Conservation (phyloP, 2,113 vertebrate genomes). For the Rhinolophus ferrumequinum region DNA sequence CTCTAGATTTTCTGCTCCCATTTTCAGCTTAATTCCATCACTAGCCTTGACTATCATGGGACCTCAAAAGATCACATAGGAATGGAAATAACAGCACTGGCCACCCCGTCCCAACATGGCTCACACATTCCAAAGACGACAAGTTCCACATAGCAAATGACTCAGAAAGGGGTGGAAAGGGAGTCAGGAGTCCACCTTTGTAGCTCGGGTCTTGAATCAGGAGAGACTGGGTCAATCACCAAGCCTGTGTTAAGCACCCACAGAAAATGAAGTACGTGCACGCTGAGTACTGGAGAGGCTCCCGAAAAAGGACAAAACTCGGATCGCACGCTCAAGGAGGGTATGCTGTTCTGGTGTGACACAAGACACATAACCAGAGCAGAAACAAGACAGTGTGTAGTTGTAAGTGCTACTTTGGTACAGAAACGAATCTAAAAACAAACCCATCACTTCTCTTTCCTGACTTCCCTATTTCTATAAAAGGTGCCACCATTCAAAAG, state of each 20-base stretch:
- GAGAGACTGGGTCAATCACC: not conserved
- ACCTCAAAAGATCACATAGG: not conserved
- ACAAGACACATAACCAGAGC: not conserved
- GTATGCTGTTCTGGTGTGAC: not conserved
- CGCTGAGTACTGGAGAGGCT: not conserved
- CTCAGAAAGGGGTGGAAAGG: not conserved
- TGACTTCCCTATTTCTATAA: constrained; percentile 44
- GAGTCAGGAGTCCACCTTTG: not conserved
- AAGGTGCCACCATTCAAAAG: not conserved
- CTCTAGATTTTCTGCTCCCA: not conserved
- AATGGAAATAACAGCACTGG: not conserved
- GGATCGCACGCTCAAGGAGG: not conserved
- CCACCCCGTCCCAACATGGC: not conserved
- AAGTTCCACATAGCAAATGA: not conserved
- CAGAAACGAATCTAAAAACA: not conserved
- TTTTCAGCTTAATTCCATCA: not conserved
- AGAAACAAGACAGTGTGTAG: not conserved
- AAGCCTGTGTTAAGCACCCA: not conserved
- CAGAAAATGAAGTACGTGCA: not conserved
- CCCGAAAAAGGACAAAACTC: not conserved
- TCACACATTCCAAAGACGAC: not conserved
- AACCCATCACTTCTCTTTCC: not conserved
- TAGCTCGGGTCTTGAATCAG: not conserved
- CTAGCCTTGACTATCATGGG: not conserved
- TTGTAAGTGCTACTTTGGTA: not conserved